phyloP scores from a whole-genome alignment of 2,797 vertebrate species.

The Gambusia yucatana region DNA sequence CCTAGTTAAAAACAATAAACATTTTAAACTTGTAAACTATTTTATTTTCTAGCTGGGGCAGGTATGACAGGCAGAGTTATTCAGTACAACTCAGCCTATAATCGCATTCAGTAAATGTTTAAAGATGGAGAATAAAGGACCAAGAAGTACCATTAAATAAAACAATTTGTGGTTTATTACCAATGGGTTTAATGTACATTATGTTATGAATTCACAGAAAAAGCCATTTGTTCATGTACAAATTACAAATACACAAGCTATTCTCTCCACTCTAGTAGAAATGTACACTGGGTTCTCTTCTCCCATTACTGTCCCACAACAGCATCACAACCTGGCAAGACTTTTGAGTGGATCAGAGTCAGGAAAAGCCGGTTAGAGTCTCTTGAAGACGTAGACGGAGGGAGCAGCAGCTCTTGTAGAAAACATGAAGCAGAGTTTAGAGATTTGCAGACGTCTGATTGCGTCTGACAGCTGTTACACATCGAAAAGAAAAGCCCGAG shows the following conservation, averaged over 20 bases:
- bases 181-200: constrained; percentile 90
- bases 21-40: too few relatives aligned
- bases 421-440: constrained; percentile 64
- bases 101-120: not conserved
- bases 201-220: constrained; percentile 89
- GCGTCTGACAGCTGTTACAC: constrained; percentile 38
- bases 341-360: constrained; percentile 82
- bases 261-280: constrained; percentile 82
- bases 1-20: too few relatives aligned
- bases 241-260: constrained; percentile 86
- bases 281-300: constrained; percentile 84
- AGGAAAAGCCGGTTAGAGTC: constrained; percentile 73
- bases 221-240: constrained; percentile 90
- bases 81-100: not conserved
- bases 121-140: not conserved
- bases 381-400: constrained; percentile 15
- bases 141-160: constrained; percentile 75
- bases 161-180: constrained; percentile 88
- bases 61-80: not conserved
- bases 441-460: constrained; percentile 78
- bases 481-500: constrained; percentile 73
- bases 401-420: constrained; percentile 23
- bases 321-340: constrained; percentile 91
- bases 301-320: constrained; percentile 86
- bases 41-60: too few relatives aligned